Conservation (phyloP, 2,888 invertebrate genomes). For the Catocala nupta region DNA sequence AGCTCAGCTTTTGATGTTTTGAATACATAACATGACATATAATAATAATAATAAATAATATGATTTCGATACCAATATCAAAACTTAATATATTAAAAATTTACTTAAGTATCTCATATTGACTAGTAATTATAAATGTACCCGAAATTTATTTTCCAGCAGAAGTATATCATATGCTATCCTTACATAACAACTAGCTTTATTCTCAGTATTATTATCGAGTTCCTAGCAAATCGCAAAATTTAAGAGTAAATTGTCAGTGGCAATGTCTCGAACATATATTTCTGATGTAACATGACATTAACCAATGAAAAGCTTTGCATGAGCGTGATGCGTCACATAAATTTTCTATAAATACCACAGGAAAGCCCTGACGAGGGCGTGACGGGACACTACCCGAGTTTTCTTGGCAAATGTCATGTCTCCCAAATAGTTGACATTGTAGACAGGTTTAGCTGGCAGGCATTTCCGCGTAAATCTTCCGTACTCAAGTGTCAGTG, state of each 20-base stretch:
- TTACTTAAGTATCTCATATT: background rate
- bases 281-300: conserved; percentile 21
- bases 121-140: background rate
- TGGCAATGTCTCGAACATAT: background rate
- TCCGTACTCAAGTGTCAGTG: conserved; percentile 27
- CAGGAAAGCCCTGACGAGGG: conserved; percentile 69
- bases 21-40: no score
- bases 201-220: conserved; percentile 1
- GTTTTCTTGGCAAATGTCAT: conserved; percentile 66
- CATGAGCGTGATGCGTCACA: conserved; percentile 38
- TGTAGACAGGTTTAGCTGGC: conserved; percentile 70
- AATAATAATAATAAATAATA: no score
- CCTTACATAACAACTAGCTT: conserved; percentile 3
- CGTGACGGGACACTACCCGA: conserved; percentile 55
- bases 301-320: conserved; percentile 26
- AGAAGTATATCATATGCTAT: background rate
- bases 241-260: conserved; percentile 9
- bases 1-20: no score
- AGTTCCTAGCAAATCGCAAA: background rate
- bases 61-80: no score
- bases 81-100: no score
- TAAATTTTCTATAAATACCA: conserved; percentile 55
- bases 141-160: background rate
- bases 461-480: conserved; percentile 69
- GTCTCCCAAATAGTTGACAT: conserved; percentile 78